These are phyloP conservation scores for Chymomyza caudatula DNA, from an alignment of 2,888 invertebrate genomes.

Conservation along the genomic window DNA sequence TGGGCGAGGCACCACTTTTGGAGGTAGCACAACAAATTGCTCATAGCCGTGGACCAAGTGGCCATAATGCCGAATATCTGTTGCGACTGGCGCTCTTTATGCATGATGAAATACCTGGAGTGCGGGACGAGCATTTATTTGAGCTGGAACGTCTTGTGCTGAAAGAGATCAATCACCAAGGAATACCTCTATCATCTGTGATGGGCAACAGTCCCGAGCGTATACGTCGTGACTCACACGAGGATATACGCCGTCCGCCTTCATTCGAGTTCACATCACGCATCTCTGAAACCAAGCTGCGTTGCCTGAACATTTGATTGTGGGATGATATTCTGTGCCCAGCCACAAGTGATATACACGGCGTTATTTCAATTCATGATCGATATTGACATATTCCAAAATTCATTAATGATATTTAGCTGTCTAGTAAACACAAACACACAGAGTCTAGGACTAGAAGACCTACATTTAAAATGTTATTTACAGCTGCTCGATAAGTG, in stretches of 20 bases:
- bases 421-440: background rate
- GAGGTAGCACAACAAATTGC: slow-evolving; percentile 90
- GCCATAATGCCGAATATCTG: slow-evolving; percentile 94
- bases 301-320: slow-evolving; percentile 86
- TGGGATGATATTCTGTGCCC: slow-evolving; percentile 4
- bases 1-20: slow-evolving; percentile 87
- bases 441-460: slow-evolving; percentile 9
- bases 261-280: slow-evolving; percentile 85
- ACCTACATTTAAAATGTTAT: slow-evolving; percentile 11
- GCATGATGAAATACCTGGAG: slow-evolving; percentile 86
- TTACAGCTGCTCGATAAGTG: slow-evolving; percentile 38
- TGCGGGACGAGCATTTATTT: slow-evolving; percentile 88
- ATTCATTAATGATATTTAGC: slow-evolving; percentile 23
- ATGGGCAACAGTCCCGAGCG: slow-evolving; percentile 79
- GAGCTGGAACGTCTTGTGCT: slow-evolving; percentile 82
- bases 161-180: slow-evolving; percentile 60
- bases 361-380: slow-evolving; percentile 7
- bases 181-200: slow-evolving; percentile 74
- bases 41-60: slow-evolving; percentile 87
- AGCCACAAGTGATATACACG: slow-evolving; percentile 24
- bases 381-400: slow-evolving; percentile 32
- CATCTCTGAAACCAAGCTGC: slow-evolving; percentile 85
- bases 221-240: slow-evolving; percentile 77
- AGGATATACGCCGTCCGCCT: slow-evolving; percentile 79
- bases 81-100: slow-evolving; percentile 89